Conservation (phyloP, 1,140 invertebrate genomes). For the Adoxophyes honmai region DNA sequence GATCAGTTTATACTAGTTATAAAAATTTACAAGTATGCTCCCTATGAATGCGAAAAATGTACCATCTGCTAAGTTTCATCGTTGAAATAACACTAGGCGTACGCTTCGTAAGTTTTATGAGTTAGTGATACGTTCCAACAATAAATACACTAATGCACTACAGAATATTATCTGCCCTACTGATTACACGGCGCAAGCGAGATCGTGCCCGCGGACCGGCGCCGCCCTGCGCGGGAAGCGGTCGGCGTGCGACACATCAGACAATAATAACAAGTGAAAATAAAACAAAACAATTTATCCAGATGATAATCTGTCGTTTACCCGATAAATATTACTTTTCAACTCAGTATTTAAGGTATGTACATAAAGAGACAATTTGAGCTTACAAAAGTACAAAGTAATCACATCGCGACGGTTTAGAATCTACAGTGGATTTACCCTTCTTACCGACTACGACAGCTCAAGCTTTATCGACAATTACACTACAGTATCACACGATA, state of each 20-base stretch:
- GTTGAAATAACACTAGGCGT: constrained; percentile 51
- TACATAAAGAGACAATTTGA: constrained; percentile 71
- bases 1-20: constrained; percentile 75
- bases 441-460: constrained; percentile 68
- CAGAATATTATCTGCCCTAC: constrained; percentile 54
- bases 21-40: constrained; percentile 74
- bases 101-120: constrained; percentile 45
- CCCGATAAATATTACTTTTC: constrained; percentile 42
- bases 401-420: constrained; percentile 70
- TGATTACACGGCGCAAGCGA: constrained; percentile 60
- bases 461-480: constrained; percentile 71
- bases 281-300: constrained; percentile 46
- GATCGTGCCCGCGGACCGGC: constrained; percentile 40
- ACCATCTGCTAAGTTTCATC: constrained; percentile 46
- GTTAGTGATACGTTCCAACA: constrained; percentile 52
- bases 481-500: constrained; percentile 70
- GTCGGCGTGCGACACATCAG: neutral
- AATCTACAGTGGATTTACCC: constrained; percentile 70
- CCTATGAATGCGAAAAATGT: constrained; percentile 54
- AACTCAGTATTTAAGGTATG: constrained; percentile 65
- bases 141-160: constrained; percentile 65
- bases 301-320: constrained; percentile 55
- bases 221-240: no score
- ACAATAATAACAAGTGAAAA: constrained; percentile 30
- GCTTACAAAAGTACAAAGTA: constrained; percentile 76